Conservation (phyloP, 1,140 invertebrate species). For the Metopolophium dirhodum region DNA sequence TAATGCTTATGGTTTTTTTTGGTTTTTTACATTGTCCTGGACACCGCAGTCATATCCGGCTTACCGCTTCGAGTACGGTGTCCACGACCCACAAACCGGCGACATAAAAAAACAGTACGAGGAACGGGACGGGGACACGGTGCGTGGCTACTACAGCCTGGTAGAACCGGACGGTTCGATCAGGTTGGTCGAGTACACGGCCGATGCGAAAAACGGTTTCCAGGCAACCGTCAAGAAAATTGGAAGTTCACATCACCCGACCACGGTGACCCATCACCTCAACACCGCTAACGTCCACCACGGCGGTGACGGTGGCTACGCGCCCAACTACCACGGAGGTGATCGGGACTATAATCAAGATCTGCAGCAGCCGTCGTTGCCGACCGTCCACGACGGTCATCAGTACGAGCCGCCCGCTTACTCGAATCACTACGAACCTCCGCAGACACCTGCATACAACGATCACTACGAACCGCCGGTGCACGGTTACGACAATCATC, state of each 20-base stretch:
- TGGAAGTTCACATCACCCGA: constrained; percentile 48
- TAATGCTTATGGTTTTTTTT: background rate
- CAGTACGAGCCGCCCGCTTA: background rate
- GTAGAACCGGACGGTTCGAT: constrained; percentile 61
- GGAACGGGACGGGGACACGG: constrained; percentile 60
- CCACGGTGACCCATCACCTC: constrained; percentile 33
- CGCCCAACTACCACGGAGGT: constrained; percentile 13
- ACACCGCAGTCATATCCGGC: constrained; percentile 59
- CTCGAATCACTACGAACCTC: background rate
- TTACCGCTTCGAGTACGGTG: constrained; percentile 63
- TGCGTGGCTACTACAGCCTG: constrained; percentile 59
- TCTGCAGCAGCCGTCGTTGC: background rate
- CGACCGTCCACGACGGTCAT: too few species aligned
- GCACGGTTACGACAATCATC: background rate
- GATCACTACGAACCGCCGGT: background rate
- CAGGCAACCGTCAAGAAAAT: constrained; percentile 58
- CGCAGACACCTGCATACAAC: background rate
- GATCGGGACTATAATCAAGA: background rate
- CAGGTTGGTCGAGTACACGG: constrained; percentile 61
- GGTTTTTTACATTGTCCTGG: background rate
- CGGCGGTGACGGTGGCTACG: background rate
- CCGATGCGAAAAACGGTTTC: constrained; percentile 60
- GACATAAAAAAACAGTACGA: constrained; percentile 63
- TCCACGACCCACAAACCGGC: constrained; percentile 62
- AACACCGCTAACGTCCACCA: background rate